These are phyloP conservation scores for Formica exsecta DNA, from an alignment of 1,140 invertebrate genomes.

Conservation along the genomic window DNA sequence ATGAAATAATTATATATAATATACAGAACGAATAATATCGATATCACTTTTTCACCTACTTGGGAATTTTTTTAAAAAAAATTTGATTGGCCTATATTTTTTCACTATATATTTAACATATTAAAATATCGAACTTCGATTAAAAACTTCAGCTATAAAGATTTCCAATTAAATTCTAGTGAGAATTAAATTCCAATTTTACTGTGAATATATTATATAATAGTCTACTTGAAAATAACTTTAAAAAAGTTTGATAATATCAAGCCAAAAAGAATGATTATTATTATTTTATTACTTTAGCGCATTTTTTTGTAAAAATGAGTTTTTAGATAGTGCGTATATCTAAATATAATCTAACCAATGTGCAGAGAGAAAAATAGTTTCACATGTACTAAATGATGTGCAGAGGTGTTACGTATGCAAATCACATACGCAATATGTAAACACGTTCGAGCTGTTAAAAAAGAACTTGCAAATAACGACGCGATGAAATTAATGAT, in stretches of 20 bases:
- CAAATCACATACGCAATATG: constrained; percentile 1
- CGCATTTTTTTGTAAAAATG: background rate
- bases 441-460: background rate
- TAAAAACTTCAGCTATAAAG: constrained; percentile 5
- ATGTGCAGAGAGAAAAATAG: background rate
- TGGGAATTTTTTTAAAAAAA: background rate
- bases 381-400: too few relatives aligned
- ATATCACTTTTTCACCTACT: background rate
- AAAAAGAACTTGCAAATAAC: constrained; percentile 35
- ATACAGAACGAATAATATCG: background rate
- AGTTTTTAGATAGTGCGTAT: background rate
- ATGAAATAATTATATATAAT: background rate
- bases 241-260: background rate
- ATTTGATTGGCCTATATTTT: background rate
- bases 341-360: background rate
- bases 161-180: background rate
- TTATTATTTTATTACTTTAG: constrained; percentile 11
- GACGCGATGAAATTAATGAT: constrained; percentile 15
- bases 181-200: constrained; percentile 3
- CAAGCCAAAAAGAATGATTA: background rate
- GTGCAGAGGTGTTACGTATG: background rate
- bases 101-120: too few relatives aligned
- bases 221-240: background rate
- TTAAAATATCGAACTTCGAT: background rate
- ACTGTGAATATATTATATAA: background rate